These are phyloP conservation scores for Lutjanus campechanus DNA, from an alignment of 2,797 vertebrate genomes.

Conservation along the genomic window DNA sequence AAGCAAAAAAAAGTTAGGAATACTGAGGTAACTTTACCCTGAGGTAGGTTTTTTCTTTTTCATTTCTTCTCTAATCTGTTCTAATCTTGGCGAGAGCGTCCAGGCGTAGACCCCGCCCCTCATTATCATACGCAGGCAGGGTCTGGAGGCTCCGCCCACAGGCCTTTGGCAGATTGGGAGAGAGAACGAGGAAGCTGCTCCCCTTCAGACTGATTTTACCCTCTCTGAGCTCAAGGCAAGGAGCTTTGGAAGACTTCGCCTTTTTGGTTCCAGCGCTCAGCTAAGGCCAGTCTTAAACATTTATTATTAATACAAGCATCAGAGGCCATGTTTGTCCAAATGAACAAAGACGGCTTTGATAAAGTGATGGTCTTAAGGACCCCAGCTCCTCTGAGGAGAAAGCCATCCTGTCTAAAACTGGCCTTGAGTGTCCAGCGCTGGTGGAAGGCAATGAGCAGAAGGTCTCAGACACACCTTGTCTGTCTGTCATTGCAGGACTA, in stretches of 20 bases:
- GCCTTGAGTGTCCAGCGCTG: conserved; percentile 13
- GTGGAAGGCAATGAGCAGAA: conserved; percentile 62
- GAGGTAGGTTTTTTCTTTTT: conserved; percentile 92
- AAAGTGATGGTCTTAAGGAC: conserved; percentile 17
- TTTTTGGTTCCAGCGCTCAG: conserved; percentile 22
- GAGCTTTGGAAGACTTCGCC: conserved; percentile 65
- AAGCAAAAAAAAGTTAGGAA: conserved; percentile 91
- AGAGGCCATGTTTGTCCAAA: conserved; percentile 10
- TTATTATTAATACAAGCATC: not conserved
- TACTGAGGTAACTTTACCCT: conserved; percentile 98
- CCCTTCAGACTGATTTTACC: conserved; percentile 71
- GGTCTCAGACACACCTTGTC: conserved; percentile 66
- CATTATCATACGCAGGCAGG: conserved; percentile 77
- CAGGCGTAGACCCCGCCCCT: conserved; percentile 74
- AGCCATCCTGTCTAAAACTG: conserved; percentile 10
- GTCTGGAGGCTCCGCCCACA: conserved; percentile 83
- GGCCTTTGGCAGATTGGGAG: conserved; percentile 80
- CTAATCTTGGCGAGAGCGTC: conserved; percentile 81
- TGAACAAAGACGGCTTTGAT: not conserved
- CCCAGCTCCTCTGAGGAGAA: conserved; percentile 25
- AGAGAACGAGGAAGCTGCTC: conserved; percentile 79
- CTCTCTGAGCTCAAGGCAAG: conserved; percentile 70
- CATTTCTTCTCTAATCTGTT: conserved; percentile 86
- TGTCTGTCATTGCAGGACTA: conserved; percentile 64
- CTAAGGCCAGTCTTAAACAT: conserved; percentile 20